Conservation (phyloP, 2,113 vertebrate genomes). For the Takifugu bimaculatus region DNA sequence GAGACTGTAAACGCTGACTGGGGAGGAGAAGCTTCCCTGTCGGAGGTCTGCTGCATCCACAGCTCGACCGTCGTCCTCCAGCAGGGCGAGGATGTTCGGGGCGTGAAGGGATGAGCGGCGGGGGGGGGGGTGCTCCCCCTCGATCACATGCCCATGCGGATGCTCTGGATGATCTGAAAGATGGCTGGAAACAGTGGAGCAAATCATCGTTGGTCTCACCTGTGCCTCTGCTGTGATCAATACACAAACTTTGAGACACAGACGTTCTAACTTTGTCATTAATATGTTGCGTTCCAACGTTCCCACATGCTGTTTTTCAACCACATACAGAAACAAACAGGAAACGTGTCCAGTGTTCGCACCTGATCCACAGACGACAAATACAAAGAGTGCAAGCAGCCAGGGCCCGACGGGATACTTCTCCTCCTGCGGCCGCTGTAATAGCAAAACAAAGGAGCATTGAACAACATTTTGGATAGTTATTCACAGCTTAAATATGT, state of each 20-base stretch:
- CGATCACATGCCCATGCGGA: slow-evolving; percentile 86
- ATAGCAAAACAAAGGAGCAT: slow-evolving; percentile 28
- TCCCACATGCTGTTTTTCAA: background rate
- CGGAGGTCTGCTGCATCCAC: slow-evolving; percentile 19
- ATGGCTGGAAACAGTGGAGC: slow-evolving; percentile 71
- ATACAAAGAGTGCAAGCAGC: slow-evolving; percentile 79
- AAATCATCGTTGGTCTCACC: too few relatives aligned
- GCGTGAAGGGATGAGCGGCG: slow-evolving; percentile 1
- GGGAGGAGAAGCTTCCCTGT: slow-evolving; percentile 13
- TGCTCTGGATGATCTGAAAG: slow-evolving; percentile 91
- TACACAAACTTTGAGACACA: too few relatives aligned
- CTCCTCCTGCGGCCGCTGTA: slow-evolving; percentile 80
- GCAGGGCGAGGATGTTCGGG: slow-evolving; percentile 19
- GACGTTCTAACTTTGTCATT: too few relatives aligned
- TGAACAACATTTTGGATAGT: slow-evolving; percentile 3
- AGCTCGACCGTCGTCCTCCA: slow-evolving; percentile 31
- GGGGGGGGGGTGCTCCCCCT: slow-evolving; percentile 5
- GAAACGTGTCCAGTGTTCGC: slow-evolving; percentile 19
- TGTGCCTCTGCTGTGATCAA: too few relatives aligned
- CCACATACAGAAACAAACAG: background rate
- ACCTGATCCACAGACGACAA: slow-evolving; percentile 86
- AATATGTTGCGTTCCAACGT: background rate
- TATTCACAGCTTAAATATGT: background rate
- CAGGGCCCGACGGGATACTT: slow-evolving; percentile 82
- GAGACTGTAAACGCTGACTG: slow-evolving; percentile 62